Evolutionary conservation across 2,888 invertebrate species (phyloP).

Genomic region (Didymodactylos carnosus): DNA sequence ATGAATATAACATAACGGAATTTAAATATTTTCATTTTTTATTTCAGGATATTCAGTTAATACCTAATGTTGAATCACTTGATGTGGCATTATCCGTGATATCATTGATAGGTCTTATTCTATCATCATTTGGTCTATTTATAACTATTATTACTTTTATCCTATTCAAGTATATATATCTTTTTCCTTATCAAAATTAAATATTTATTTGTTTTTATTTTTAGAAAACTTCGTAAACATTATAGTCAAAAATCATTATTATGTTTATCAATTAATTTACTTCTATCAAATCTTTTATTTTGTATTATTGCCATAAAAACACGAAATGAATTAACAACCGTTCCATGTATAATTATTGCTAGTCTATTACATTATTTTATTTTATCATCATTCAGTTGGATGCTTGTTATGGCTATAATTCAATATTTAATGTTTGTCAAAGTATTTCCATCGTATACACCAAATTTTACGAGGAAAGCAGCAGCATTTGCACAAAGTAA

Average conservation of each 20-base stretch:
- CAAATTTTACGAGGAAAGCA: slow-evolving; percentile 45
- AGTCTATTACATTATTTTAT: slow-evolving; percentile 48
- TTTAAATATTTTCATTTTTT: too few species aligned
- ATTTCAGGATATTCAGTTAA: neutral
- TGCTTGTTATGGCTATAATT: slow-evolving; percentile 48
- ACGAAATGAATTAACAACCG: slow-evolving; percentile 24
- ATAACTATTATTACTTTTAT: slow-evolving; percentile 37
- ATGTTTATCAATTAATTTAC: slow-evolving; percentile 45
- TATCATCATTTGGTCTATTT: slow-evolving; percentile 36
- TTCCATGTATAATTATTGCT: slow-evolving; percentile 48
- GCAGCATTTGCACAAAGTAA: slow-evolving; percentile 46
- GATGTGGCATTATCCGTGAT: slow-evolving; percentile 31
- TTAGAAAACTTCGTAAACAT: slow-evolving; percentile 42
- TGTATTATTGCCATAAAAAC: slow-evolving; percentile 29
- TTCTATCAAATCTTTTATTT: slow-evolving; percentile 41
- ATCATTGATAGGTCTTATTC: slow-evolving; percentile 23
- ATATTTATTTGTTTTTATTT: neutral
- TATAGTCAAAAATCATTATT: slow-evolving; percentile 47
- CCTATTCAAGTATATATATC: slow-evolving; percentile 34
- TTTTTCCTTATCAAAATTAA: neutral
- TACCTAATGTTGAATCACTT: neutral
- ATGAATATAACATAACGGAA: too few species aligned
- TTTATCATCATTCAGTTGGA: slow-evolving; percentile 50
- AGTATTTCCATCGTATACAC: slow-evolving; percentile 42
- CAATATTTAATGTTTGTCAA: slow-evolving; percentile 50